A percentile compares a stretch with the other conserved stretches of the same genome.
These are phyloP conservation scores for Forbesichthys agassizii DNA, from an alignment of 2,113 vertebrate species.

Conservation along the genomic window DNA sequence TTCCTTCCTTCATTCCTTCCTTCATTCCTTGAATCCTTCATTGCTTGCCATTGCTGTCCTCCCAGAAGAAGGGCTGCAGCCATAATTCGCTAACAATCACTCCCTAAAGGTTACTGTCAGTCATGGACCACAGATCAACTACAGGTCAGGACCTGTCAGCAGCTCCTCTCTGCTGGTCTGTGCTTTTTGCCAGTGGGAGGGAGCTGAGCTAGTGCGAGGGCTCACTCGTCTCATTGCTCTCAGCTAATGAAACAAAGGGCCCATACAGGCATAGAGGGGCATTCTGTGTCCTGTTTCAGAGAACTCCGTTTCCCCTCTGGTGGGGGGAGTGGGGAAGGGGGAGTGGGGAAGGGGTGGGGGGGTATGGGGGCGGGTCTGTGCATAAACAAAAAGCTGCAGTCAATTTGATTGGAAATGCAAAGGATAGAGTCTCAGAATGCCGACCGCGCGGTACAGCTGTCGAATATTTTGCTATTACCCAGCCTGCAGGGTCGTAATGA, in stretches of 20 bases:
- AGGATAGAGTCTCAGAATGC: not conserved
- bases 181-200: conserved; percentile 9
- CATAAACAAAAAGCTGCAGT: conserved; percentile 17
- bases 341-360: too few species aligned
- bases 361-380: not conserved
- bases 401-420: conserved; percentile 20
- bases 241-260: conserved; percentile 24
- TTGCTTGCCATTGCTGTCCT: not conserved
- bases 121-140: conserved; percentile 59
- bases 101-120: conserved; percentile 57
- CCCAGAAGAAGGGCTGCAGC: conserved; percentile 20
- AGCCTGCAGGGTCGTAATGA: conserved; percentile 32
- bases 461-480: conserved; percentile 17
- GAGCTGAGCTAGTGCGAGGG: not conserved
- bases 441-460: not conserved
- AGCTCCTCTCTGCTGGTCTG: conserved; percentile 33
- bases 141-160: conserved; percentile 55
- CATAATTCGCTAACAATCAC: conserved; percentile 56
- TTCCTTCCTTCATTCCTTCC: not conserved
- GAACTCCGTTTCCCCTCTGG: not conserved
- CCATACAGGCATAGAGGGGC: not conserved
- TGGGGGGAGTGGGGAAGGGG: too few species aligned
- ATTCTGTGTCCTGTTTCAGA: not conserved
- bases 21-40: not conserved
- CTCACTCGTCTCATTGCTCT: not conserved